These are phyloP conservation scores for Herpetotheres cachinnans DNA, from an alignment of 2,113 vertebrate species.

Conservation along the genomic window DNA sequence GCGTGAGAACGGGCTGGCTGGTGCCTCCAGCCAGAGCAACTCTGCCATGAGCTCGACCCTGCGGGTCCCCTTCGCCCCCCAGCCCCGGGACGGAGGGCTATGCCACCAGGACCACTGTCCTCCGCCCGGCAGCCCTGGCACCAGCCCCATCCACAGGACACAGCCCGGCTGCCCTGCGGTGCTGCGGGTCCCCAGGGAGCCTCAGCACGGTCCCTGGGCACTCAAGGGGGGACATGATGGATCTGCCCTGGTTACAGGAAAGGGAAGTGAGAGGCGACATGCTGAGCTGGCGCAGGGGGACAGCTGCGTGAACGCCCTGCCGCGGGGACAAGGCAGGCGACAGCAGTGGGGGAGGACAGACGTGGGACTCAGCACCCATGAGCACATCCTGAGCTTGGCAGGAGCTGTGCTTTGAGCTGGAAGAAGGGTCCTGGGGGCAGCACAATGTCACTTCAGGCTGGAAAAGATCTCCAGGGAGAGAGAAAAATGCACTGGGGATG, in stretches of 20 bases:
- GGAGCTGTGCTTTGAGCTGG: not conserved
- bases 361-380: fast-evolving
- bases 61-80: not conserved
- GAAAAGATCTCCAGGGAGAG: not conserved
- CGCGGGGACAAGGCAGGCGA: not conserved
- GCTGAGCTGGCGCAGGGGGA: fast-evolving
- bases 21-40: not conserved
- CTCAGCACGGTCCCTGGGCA: not conserved
- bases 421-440: not conserved
- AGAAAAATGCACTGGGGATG: not conserved
- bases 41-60: not conserved
- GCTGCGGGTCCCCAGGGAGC: not conserved
- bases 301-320: fast-evolving
- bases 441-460: not conserved
- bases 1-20: fast-evolving
- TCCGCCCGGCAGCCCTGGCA: not conserved
- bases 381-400: not conserved
- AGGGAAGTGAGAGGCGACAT: not conserved
- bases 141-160: not conserved
- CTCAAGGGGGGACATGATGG: fast-evolving
- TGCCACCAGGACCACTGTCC: fast-evolving
- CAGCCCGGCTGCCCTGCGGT: not conserved
- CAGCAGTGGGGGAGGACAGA: not conserved
- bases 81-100: fast-evolving
- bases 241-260: not conserved